These are phyloP conservation scores for Heliconius congener DNA, from an alignment of 1,140 invertebrate species.

Conservation along the genomic window DNA sequence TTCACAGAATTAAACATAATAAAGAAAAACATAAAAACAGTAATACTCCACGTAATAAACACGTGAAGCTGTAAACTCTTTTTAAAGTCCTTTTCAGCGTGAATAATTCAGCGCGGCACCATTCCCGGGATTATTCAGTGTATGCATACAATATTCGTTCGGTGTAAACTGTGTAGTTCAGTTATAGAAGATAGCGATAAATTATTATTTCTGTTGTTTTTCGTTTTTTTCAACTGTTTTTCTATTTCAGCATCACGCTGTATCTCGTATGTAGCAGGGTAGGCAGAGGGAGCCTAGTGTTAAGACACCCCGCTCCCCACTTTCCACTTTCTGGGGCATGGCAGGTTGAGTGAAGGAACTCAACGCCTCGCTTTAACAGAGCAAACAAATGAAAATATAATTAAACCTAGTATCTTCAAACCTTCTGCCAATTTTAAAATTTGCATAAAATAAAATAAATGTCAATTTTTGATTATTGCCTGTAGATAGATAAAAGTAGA, in stretches of 20 bases:
- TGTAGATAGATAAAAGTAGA: too few relatives aligned
- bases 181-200: neutral
- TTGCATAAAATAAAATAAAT: too few relatives aligned
- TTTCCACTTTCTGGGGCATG: too few relatives aligned
- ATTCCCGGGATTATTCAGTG: slow-evolving; percentile 21
- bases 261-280: neutral
- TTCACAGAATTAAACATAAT: neutral
- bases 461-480: too few relatives aligned
- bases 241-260: neutral
- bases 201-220: neutral
- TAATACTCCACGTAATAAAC: slow-evolving; percentile 5
- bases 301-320: too few relatives aligned
- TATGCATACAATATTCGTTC: slow-evolving; percentile 39
- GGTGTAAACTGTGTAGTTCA: neutral
- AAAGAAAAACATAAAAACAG: neutral
- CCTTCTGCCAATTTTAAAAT: too few relatives aligned
- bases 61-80: slow-evolving; percentile 1
- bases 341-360: too few relatives aligned
- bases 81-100: slow-evolving; percentile 22
- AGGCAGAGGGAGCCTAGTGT: neutral
- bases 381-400: too few relatives aligned
- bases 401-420: too few relatives aligned
- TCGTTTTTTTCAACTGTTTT: neutral
- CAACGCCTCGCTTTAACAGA: too few relatives aligned
- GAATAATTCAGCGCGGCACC: slow-evolving; percentile 30